Percentiles rank a stretch among this genome's conserved stretches.
Evolutionary conservation across 2,797 vertebrate species (phyloP).

Genomic region (Jordanella pulchra): DNA sequence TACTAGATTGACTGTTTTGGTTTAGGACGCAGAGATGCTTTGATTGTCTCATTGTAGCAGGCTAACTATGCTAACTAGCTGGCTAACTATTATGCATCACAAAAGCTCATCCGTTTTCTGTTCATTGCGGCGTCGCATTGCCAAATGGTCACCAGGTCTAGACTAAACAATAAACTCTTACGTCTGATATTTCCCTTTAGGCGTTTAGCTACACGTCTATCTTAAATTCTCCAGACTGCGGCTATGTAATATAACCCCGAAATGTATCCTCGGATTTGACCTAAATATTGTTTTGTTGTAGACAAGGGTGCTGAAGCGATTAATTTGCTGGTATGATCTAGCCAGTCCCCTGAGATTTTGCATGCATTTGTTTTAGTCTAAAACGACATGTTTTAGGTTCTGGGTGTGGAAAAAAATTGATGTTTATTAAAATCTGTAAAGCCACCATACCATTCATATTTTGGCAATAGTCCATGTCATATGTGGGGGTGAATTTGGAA

Average conservation of each 20-base stretch:
- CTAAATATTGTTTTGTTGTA: conserved; percentile 65
- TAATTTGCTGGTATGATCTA: conserved; percentile 28
- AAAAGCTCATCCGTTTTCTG: conserved; percentile 72
- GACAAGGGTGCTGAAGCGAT: conserved; percentile 39
- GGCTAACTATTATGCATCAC: conserved; percentile 76
- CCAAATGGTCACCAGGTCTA: conserved; percentile 69
- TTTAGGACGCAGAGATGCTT: conserved; percentile 36
- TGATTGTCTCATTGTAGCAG: conserved; percentile 70
- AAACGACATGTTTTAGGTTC: background rate
- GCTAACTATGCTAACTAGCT: conserved; percentile 68
- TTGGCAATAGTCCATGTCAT: conserved; percentile 52
- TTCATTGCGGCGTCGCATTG: conserved; percentile 43
- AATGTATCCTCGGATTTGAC: conserved; percentile 48
- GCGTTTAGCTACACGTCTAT: conserved; percentile 7
- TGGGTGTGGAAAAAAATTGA: conserved; percentile 11
- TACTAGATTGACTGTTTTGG: conserved; percentile 46
- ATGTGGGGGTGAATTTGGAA: conserved; percentile 45
- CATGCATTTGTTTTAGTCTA: background rate
- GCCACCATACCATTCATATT: conserved; percentile 19
- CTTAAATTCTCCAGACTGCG: background rate
- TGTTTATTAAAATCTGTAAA: background rate
- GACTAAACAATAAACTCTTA: conserved; percentile 60
- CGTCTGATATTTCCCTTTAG: background rate
- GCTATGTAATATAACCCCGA: conserved; percentile 6
- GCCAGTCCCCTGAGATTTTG: conserved; percentile 17